phyloP scores from a whole-genome alignment of 2,113 vertebrate genomes.

The Agapornis roseicollis region DNA sequence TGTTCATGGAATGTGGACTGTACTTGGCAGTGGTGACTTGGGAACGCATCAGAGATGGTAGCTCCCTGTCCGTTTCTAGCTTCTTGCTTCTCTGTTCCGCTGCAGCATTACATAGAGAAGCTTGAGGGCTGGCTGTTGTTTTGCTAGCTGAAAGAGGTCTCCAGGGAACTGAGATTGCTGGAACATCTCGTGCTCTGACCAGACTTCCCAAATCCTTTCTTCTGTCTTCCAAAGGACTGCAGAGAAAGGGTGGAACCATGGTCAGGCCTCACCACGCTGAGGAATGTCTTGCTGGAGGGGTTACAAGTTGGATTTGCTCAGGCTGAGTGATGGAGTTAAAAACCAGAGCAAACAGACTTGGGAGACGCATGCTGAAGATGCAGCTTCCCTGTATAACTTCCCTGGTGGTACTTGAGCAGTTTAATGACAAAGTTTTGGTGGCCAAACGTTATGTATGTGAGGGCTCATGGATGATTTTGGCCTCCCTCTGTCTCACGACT shows the following conservation, averaged over 20 bases:
- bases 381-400: background rate
- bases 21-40: background rate
- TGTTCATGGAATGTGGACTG: background rate
- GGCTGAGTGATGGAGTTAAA: background rate
- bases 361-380: background rate
- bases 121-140: background rate
- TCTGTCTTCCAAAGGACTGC: background rate
- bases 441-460: rapidly evolving
- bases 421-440: background rate
- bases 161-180: background rate
- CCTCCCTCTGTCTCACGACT: background rate
- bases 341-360: background rate
- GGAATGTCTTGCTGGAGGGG: background rate
- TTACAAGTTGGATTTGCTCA: background rate
- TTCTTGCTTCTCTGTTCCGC: background rate
- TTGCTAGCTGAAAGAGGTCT: background rate
- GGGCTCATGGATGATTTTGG: background rate
- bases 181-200: background rate
- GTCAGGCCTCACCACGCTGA: background rate
- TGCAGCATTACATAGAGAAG: background rate
- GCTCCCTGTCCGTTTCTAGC: background rate
- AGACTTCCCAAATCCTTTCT: background rate
- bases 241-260: background rate
- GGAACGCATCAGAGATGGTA: background rate
- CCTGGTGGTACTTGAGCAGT: background rate